These are phyloP conservation scores for Nasonia giraulti DNA, from an alignment of 1,140 invertebrate species.

Conservation along the genomic window DNA sequence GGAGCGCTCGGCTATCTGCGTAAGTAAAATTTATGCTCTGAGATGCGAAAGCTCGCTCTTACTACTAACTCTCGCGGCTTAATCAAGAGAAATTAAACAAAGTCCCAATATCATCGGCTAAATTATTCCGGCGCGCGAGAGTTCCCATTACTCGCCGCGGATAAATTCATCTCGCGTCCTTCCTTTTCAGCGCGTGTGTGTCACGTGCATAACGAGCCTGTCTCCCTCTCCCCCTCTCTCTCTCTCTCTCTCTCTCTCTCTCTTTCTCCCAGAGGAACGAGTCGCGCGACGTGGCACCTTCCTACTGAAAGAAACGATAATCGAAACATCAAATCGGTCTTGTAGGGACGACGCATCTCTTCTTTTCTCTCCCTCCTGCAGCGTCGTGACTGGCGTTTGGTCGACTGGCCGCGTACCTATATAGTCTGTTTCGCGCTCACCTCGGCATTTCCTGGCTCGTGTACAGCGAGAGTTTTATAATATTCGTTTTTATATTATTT, in stretches of 20 bases:
- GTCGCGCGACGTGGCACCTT: constrained; percentile 47
- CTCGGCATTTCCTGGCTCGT: constrained; percentile 40
- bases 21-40: constrained; percentile 46
- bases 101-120: constrained; percentile 40
- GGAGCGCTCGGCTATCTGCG: constrained; percentile 17
- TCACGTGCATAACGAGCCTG: constrained; percentile 41
- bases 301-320: constrained; percentile 50
- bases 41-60: constrained; percentile 7
- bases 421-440: constrained; percentile 30
- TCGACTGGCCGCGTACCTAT: constrained; percentile 50
- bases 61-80: background rate
- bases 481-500: constrained; percentile 39
- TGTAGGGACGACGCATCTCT: constrained; percentile 48
- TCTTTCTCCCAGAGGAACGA: background rate
- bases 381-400: constrained; percentile 62
- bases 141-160: constrained; percentile 11
- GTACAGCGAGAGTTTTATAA: constrained; percentile 51
- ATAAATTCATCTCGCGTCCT: constrained; percentile 44
- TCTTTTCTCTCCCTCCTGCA: constrained; percentile 1
- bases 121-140: background rate
- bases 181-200: constrained; percentile 30
- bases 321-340: constrained; percentile 53
- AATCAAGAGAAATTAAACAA: constrained; percentile 46
- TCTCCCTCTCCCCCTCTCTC: background rate
- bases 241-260: background rate